Percentiles rank a stretch among this genome's conserved stretches.
Conservation (phyloP, 2,888 invertebrate species). For the Mechanitis messenoides region DNA sequence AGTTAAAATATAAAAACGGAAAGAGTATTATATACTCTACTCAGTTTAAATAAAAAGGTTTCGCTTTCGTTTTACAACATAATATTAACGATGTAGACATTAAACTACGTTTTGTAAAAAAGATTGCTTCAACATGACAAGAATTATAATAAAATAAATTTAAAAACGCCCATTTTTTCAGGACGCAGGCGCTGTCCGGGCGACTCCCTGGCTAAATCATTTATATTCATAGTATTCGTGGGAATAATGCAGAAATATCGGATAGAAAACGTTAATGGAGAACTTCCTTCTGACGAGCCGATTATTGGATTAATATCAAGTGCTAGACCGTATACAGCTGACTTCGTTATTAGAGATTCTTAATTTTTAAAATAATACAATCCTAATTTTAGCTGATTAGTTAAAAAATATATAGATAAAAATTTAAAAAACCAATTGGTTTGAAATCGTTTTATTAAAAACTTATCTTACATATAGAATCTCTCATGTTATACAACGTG, state of each 20-base stretch:
- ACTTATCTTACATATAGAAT: no score
- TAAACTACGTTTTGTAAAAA: no score
- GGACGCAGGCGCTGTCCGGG: conserved; percentile 80
- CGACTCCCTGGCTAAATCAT: conserved; percentile 78
- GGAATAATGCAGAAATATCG: conserved; percentile 75
- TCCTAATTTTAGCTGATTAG: not conserved
- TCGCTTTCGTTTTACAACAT: no score
- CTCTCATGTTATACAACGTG: no score
- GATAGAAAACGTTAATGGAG: conserved; percentile 47
- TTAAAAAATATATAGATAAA: no score
- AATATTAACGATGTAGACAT: no score
- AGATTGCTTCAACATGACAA: not conserved
- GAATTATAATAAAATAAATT: not conserved
- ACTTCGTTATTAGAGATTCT: conserved; percentile 40
- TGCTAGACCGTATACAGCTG: conserved; percentile 48
- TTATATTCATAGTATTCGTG: conserved; percentile 76
- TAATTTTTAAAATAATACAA: conserved; percentile 6
- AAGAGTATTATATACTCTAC: no score
- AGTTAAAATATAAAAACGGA: no score
- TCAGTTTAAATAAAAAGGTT: no score
- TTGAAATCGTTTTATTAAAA: no score
- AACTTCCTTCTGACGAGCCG: conserved; percentile 49
- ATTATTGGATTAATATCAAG: conserved; percentile 52
- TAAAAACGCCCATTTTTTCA: conserved; percentile 44
- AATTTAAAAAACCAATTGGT: no score